Base-by-base conservation (phyloP, 30 jellyfish, hydroid and myxozoan species). In the Aurelia coerulea region DNA sequence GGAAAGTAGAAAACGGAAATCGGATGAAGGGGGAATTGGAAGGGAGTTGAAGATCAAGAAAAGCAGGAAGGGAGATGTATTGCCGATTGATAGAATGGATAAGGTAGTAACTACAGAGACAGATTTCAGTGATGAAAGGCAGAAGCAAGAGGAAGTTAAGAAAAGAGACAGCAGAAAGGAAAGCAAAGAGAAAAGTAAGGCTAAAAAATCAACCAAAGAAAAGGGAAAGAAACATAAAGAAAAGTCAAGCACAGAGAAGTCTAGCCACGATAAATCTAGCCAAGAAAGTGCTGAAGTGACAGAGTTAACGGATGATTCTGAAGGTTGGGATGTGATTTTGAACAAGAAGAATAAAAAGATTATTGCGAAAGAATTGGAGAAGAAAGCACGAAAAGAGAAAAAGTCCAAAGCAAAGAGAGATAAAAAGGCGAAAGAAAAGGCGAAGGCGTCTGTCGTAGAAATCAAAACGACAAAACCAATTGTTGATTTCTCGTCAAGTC, bases 401-500 rank as follows among this genome's bases (percentile, higher is more conserved):
- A 81, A 67, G 14, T 35, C 60, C 16, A 60, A 84, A 29, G 34
- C 34, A 10, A 70, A 56, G 65, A 54, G 73, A 50, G 17, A 3
- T 62, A 73, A 84, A 51, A 73, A 58, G 19, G 37, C 51, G 11
- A 63, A 62, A 37, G 67, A 32, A 12, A 49, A 10, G 19, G 54
- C 76, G 7, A 69, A 62, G 74, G 49, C 16, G 49, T 41, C 89
- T n/a, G 64, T 51, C 42, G 83, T 65, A 8, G 93, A 84, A 74
- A 33, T 74, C 16, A 73, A 84, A 42, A 73, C 76, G 12, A 60
- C 49, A 52, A 64, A 67, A 17, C 78, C 78, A 13, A 49, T 73
- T 17, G 88, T 84, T 49, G 93, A 84, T 62, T 52, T 74, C 23
- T 73, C 88, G 1, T 66, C 93, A 17, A 84, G 83, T 63, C 88